Percentiles rank a stretch among this genome's conserved stretches.
Conservation (phyloP, 2,797 vertebrate genomes). For the Hydrocynus forskahlii region DNA sequence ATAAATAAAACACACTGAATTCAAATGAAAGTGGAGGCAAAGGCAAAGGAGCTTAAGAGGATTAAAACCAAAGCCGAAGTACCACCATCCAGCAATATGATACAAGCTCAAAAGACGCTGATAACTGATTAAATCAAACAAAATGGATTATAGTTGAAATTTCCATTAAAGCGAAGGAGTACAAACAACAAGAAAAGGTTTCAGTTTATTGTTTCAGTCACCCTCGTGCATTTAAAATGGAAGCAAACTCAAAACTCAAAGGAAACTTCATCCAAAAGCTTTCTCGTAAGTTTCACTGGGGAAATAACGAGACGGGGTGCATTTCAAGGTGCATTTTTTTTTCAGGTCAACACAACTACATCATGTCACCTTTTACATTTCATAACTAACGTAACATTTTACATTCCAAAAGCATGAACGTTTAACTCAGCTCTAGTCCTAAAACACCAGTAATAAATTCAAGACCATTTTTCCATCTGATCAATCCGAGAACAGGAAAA, state of each 20-base stretch:
- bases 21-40: constrained; percentile 14
- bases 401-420: constrained; percentile 54
- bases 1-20: constrained; percentile 52
- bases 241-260: neutral
- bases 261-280: constrained; percentile 1
- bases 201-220: constrained; percentile 36
- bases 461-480: constrained; percentile 3
- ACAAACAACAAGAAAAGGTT: constrained; percentile 26
- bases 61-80: constrained; percentile 47
- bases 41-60: constrained; percentile 5
- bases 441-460: constrained; percentile 25
- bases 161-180: constrained; percentile 36
- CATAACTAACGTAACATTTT: constrained; percentile 44
- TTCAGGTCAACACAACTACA: constrained; percentile 32
- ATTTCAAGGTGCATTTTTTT: constrained; percentile 57
- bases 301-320: constrained; percentile 44
- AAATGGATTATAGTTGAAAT: constrained; percentile 41
- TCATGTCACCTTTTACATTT: constrained; percentile 44
- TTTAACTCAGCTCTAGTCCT: constrained; percentile 27
- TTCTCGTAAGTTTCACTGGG: constrained; percentile 17
- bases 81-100: constrained; percentile 55
- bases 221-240: constrained; percentile 16
- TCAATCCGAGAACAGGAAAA: constrained; percentile 28
- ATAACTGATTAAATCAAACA: constrained; percentile 44
- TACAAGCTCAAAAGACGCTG: constrained; percentile 14